Evolutionary conservation across 2,888 invertebrate species (phyloP).

Genomic region (Rhagonycha fulva): DNA sequence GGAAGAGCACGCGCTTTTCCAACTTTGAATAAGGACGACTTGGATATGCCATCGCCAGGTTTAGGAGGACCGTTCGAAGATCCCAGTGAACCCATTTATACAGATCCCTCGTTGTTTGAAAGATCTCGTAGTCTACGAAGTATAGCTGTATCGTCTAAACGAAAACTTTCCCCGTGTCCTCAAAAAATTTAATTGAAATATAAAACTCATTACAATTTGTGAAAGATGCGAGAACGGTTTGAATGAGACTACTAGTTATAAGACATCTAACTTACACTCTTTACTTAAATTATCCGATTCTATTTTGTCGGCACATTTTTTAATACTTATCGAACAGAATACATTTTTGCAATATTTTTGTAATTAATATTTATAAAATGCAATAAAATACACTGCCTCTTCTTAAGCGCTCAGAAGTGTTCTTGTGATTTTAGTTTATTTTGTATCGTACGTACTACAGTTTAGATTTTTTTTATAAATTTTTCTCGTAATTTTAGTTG

Average conservation of each 20-base stretch:
- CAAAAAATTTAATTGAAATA: constrained; percentile 22
- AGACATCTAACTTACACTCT: neutral
- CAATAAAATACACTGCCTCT: constrained; percentile 20
- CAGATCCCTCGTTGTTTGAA: constrained; percentile 89
- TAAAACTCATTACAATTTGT: neutral
- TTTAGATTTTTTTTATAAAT: neutral
- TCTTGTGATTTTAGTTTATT: constrained; percentile 26
- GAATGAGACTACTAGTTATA: neutral
- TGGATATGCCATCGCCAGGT: constrained; percentile 46
- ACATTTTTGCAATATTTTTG: neutral
- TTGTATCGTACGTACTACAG: neutral
- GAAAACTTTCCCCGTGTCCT: constrained; percentile 37
- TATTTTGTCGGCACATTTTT: neutral
- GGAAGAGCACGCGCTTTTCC: constrained; percentile 46
- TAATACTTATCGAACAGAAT: neutral
- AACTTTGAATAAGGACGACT: constrained; percentile 44
- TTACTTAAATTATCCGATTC: neutral
- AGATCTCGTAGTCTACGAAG: constrained; percentile 76
- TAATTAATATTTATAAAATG: neutral
- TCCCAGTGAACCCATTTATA: constrained; percentile 92
- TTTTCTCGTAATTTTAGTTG: neutral
- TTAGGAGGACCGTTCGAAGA: constrained; percentile 70
- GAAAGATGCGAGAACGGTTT: neutral
- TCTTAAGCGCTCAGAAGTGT: constrained; percentile 22
- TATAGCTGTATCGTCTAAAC: constrained; percentile 59